Evolutionary conservation across 2,888 invertebrate species (phyloP).

Genomic region (Philaethria dido): DNA sequence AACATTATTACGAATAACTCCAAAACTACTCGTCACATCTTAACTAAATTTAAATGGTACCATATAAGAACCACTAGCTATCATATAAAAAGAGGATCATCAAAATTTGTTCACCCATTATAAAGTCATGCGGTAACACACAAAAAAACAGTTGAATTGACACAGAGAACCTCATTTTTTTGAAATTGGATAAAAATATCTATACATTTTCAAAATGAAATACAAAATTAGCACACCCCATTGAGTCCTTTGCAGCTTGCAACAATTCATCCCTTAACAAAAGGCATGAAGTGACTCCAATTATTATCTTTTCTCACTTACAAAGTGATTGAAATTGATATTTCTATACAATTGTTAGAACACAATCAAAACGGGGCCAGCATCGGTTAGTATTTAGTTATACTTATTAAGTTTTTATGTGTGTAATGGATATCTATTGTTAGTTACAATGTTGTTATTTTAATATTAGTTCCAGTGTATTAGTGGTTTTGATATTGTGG

Average conservation of each 20-base stretch:
- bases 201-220: neutral
- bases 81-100: too few relatives aligned
- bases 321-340: conserved; percentile 23
- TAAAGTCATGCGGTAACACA: too few relatives aligned
- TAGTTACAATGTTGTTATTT: neutral
- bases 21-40: too few relatives aligned
- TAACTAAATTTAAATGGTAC: too few relatives aligned
- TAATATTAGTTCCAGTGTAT: neutral
- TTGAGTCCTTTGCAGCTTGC: neutral
- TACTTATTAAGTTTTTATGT: conserved; percentile 28
- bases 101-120: too few relatives aligned
- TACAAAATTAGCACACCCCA: conserved; percentile 15
- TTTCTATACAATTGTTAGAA: conserved; percentile 14
- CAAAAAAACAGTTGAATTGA: too few relatives aligned
- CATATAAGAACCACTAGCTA: too few relatives aligned
- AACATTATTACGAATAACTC: too few relatives aligned
- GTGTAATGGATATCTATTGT: neutral
- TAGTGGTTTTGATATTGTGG: neutral
- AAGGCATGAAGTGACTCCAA: conserved; percentile 15
- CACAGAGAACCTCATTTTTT: too few relatives aligned
- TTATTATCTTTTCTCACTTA: conserved; percentile 12
- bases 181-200: too few relatives aligned
- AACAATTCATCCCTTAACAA: conserved; percentile 18
- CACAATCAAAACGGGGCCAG: neutral
- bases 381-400: conserved; percentile 11